These are phyloP conservation scores for Heliconius ismenius DNA, from an alignment of 2,888 invertebrate species.

Conservation along the genomic window DNA sequence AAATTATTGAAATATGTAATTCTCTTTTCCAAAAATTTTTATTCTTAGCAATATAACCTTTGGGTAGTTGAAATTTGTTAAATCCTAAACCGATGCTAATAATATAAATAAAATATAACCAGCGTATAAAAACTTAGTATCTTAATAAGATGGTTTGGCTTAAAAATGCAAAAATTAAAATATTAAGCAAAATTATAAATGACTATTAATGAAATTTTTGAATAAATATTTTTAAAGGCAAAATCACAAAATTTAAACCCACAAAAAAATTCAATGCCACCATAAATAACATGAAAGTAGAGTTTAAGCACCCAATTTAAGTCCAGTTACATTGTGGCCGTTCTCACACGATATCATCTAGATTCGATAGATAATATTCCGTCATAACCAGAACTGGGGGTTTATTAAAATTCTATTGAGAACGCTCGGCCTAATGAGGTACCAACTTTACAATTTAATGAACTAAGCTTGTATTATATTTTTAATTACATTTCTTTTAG, in stretches of 20 bases:
- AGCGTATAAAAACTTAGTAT: too few species aligned
- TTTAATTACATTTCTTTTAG: slow-evolving; percentile 4
- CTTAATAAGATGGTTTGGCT: too few species aligned
- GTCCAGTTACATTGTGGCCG: slow-evolving; percentile 40
- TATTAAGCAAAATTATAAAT: too few species aligned
- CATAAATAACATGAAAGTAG: slow-evolving; percentile 37
- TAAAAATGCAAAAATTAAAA: too few species aligned
- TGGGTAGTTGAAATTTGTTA: too few species aligned
- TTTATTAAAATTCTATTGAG: slow-evolving; percentile 34
- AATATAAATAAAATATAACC: too few species aligned
- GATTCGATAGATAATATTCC: slow-evolving; percentile 51
- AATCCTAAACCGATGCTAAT: too few species aligned
- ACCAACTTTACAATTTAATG: slow-evolving; percentile 33
- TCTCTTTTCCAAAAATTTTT: too few species aligned
- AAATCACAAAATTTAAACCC: neutral
- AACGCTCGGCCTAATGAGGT: slow-evolving; percentile 34
- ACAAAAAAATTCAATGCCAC: neutral
- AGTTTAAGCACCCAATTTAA: slow-evolving; percentile 29
- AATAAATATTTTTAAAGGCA: neutral
- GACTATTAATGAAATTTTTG: neutral
- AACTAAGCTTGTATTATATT: neutral
- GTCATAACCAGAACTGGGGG: slow-evolving; percentile 45
- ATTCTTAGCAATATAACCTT: too few species aligned
- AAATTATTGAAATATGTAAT: too few species aligned
- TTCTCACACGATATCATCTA: slow-evolving; percentile 36